These are phyloP conservation scores for Apodemia hepburni DNA, from an alignment of 2,888 invertebrate genomes.

Conservation along the genomic window DNA sequence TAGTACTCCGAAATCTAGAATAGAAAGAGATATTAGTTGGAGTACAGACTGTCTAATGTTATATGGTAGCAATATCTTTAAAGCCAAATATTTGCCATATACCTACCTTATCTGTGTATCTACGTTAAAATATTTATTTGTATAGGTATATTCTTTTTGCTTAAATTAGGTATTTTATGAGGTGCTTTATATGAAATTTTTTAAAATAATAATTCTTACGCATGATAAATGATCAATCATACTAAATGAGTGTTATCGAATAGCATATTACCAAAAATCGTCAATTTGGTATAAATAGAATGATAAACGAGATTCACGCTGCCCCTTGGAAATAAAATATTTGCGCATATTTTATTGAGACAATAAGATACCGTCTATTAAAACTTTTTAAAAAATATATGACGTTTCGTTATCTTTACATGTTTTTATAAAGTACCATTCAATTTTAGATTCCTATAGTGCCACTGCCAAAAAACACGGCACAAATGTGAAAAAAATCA, in stretches of 20 bases:
- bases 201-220: neutral
- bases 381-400: no score
- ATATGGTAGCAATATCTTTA: conserved; percentile 55
- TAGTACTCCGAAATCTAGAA: neutral
- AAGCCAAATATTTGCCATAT: conserved; percentile 79
- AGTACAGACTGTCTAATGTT: conserved; percentile 35
- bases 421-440: no score
- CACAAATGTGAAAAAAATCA: no score
- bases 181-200: conserved; percentile 32
- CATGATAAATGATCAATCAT: neutral
- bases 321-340: no score
- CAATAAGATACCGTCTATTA: no score
- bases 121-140: conserved; percentile 11
- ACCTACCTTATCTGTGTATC: conserved; percentile 38
- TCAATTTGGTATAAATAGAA: no score
- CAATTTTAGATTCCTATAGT: no score
- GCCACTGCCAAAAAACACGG: no score
- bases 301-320: no score
- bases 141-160: neutral
- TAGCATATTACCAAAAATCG: neutral
- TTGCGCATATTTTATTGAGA: no score
- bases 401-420: no score
- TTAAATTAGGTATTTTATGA: conserved; percentile 35
- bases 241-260: neutral
- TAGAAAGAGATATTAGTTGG: neutral